Conservation (phyloP, 2,888 invertebrate species). For the Hesperia comma region DNA sequence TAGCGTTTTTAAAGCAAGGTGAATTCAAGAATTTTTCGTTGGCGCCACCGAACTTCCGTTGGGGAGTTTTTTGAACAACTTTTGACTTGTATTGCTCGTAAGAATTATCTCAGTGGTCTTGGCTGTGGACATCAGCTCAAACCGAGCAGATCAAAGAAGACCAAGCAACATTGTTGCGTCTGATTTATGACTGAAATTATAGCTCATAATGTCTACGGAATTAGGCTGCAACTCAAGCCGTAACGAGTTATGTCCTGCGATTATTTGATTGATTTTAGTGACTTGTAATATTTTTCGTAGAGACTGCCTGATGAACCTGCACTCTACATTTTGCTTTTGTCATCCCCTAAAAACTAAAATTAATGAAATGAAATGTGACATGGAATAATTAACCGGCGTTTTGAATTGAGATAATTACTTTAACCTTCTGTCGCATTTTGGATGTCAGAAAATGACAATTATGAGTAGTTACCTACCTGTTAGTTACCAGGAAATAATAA, state of each 20-base stretch:
- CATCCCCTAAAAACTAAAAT: no score
- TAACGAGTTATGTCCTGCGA: neutral
- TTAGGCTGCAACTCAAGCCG: slow-evolving; percentile 7
- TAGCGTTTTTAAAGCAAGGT: neutral
- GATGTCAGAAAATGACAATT: no score
- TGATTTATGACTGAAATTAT: slow-evolving; percentile 39
- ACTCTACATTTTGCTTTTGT: no score
- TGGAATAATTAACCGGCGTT: no score
- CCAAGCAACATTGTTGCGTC: slow-evolving; percentile 31
- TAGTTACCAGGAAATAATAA: no score
- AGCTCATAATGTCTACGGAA: slow-evolving; percentile 37
- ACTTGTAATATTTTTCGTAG: no score
- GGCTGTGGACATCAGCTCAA: slow-evolving; percentile 16
- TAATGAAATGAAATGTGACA: no score
- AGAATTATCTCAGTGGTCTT: slow-evolving; percentile 27
- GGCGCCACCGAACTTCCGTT: slow-evolving; percentile 15
- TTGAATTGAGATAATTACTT: no score
- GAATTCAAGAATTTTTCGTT: neutral
- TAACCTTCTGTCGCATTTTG: no score
- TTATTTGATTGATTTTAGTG: no score
- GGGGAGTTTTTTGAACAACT: slow-evolving; percentile 5
- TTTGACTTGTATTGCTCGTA: slow-evolving; percentile 22
- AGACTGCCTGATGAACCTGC: no score
- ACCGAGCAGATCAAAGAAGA: slow-evolving; percentile 40
- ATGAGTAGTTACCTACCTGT: no score